Conservation (phyloP, 92 coral and sea anemone species). For the Bergia puertoricense region DNA sequence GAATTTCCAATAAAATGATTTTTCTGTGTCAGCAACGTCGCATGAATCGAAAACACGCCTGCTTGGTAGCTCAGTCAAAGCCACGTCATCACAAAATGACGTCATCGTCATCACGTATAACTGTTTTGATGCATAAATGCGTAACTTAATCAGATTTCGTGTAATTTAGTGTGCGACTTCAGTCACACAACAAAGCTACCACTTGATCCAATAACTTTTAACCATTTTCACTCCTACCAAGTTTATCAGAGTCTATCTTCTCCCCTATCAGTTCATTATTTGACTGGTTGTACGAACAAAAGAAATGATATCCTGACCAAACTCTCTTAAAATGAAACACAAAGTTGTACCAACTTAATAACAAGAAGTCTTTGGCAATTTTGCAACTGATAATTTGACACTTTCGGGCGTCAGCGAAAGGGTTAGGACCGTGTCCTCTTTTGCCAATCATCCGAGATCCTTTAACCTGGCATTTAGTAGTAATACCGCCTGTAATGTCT, state of each 20-base stretch:
- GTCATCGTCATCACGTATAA: background rate
- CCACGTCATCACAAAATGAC: background rate
- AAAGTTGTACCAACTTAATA: no score
- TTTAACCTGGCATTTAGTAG: background rate
- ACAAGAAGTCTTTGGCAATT: no score
- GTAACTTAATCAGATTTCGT: no score
- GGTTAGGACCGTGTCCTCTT: background rate
- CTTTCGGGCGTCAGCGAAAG: background rate
- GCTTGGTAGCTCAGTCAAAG: background rate
- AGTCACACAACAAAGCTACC: background rate
- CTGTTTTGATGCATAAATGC: background rate
- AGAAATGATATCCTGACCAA: no score
- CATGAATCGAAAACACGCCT: background rate
- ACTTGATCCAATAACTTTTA: background rate
- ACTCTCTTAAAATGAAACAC: no score
- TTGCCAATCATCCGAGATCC: no score
- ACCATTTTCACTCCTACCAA: background rate
- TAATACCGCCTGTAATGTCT: constrained; percentile 31
- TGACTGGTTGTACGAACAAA: no score
- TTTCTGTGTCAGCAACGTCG: background rate
- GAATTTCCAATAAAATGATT: background rate
- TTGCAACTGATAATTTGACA: no score
- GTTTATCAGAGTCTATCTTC: no score
- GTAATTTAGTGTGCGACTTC: background rate
- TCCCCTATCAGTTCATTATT: no score